Base-by-base conservation (phyloP, 2,888 invertebrate species). In the Acheta domesticus region DNA sequence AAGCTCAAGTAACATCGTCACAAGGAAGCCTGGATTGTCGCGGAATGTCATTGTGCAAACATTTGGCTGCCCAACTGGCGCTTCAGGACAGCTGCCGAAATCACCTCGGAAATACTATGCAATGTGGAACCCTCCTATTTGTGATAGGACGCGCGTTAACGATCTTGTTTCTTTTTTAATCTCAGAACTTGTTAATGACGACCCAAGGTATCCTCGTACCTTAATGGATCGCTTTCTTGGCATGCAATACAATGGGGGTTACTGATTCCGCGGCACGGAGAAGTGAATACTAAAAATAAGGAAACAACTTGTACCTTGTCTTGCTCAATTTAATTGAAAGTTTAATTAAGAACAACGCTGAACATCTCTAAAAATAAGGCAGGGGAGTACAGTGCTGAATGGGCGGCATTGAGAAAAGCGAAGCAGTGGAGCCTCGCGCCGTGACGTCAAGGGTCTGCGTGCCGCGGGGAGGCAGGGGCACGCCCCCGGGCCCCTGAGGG, bases 341-440 rank as follows among this genome's bases (percentile, higher is more conserved):
- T 62, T n/a, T 62, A 62, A 62, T 62, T 62, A 62, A 62, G 62
- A 62, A 62, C n/a, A n/a, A 62, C n/a, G 62, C 62, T 62, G n/a
- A 62, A 14, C n/a, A n/a, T 62, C n/a, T 62, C 62, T 62, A 62
- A 62, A 62, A 62, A 62, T 62, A 62, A 62, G n/a, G 62, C 36
- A 5, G 36, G n/a, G 62, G 62, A 19, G 62, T 62, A 62, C 16
- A 19, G 62, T 62, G 62, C n/a, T 62, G 62, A 62, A 62, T 62
- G 62, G 62, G 62, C 62, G 62, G 62, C 62, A 62, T 62, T 62
- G 62, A 62, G 62, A 62, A 62, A 62, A n/a, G 16, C n/a, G 62
- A 19, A 62, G 14, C 16, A 14, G 62, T 19, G 62, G 16, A 19
- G 62, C n/a, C 16, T n/a, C n/a, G 14, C 62, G 62, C 62, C 14